Evolutionary conservation across 1,140 invertebrate genomes (phyloP).

Genomic region (Euura saliciscinereae): DNA sequence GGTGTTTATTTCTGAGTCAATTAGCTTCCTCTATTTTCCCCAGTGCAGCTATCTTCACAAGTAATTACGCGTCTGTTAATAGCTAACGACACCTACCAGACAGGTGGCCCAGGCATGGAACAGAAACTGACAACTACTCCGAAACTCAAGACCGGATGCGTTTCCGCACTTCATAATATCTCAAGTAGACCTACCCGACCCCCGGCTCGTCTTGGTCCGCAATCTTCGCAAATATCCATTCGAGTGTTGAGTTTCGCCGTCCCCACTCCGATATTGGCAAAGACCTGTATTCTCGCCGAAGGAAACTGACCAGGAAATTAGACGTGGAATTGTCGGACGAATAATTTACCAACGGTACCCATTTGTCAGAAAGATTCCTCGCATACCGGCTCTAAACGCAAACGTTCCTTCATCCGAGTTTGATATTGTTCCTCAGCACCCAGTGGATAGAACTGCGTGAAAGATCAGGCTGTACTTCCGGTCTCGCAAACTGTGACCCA

Average conservation of each 20-base stretch:
- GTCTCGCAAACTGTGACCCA: too few relatives aligned
- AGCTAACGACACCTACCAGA: constrained; percentile 53
- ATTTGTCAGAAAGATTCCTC: neutral
- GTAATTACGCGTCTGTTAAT: constrained; percentile 56
- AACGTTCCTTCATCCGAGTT: neutral
- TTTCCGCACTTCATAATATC: constrained; percentile 3
- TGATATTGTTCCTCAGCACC: neutral
- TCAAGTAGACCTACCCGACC: neutral
- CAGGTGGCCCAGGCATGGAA: constrained; percentile 34
- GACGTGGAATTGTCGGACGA: neutral
- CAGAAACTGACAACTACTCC: neutral
- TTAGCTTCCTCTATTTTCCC: constrained; percentile 57
- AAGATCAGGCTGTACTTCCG: too few relatives aligned
- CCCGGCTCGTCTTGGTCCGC: too few relatives aligned
- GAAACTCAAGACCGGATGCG: neutral
- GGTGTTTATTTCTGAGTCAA: constrained; percentile 59
- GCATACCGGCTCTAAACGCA: neutral
- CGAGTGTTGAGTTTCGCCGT: too few relatives aligned
- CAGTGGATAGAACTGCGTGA: too few relatives aligned
- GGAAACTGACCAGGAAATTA: too few relatives aligned
- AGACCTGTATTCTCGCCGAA: too few relatives aligned
- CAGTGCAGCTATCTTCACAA: constrained; percentile 41
- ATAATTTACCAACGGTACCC: neutral
- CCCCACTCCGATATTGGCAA: too few relatives aligned
- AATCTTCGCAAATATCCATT: too few relatives aligned